Conservation (phyloP, 1,140 invertebrate species). For the Aphelinus certus region DNA sequence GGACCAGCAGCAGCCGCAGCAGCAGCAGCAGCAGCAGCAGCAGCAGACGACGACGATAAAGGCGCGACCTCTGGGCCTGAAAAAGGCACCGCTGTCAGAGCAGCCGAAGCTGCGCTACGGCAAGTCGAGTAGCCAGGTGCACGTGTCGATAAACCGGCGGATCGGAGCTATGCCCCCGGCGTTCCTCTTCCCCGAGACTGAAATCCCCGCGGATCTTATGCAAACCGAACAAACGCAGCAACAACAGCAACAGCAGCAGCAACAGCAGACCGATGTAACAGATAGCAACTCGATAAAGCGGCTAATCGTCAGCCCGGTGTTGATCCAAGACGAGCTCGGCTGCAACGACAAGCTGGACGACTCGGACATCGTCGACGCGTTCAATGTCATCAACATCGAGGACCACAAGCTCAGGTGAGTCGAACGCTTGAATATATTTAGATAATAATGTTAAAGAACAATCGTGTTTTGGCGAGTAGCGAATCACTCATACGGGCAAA, state of each 20-base stretch:
- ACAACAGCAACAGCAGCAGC: constrained; percentile 46
- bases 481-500: no score
- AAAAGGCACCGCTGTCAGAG: constrained; percentile 79
- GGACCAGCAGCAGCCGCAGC: constrained; percentile 41
- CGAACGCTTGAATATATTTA: not conserved
- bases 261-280: constrained; percentile 49
- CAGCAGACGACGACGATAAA: constrained; percentile 75
- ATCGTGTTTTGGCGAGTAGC: not conserved
- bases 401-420: constrained; percentile 64
- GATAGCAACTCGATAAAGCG: constrained; percentile 52
- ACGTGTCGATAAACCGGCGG: constrained; percentile 75
- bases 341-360: constrained; percentile 60
- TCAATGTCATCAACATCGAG: constrained; percentile 63
- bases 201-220: constrained; percentile 71
- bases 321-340: constrained; percentile 44
- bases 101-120: constrained; percentile 77
- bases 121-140: constrained; percentile 64
- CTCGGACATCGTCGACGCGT: constrained; percentile 60
- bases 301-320: constrained; percentile 34
- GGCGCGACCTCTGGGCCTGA: constrained; percentile 80
- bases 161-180: constrained; percentile 82
- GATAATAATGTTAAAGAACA: not conserved
- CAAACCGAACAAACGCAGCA: constrained; percentile 62
- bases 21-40: constrained; percentile 47
- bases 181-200: constrained; percentile 81